Evolutionary conservation across 2,797 vertebrate species (phyloP), one percentile per base, ranked within the genome.

Genomic region (Mallotus villosus): DNA sequence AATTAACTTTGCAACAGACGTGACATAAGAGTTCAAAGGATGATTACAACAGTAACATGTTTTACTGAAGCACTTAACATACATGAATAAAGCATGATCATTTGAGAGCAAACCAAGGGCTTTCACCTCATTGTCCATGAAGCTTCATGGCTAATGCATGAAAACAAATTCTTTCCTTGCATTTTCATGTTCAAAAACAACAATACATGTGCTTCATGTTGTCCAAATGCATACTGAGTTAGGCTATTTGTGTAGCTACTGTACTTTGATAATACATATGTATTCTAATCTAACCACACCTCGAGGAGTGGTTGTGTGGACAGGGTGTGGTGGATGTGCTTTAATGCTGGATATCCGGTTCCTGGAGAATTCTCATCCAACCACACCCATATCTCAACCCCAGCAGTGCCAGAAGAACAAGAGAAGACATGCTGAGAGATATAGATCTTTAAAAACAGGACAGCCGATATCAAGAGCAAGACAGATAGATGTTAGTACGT

Each of bases 281-380:
- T 14, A 46, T 46, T 11, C 9, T 46, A 46, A 55, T 55, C 17
- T n/a, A n/a, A 55, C 51, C 51, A 55, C 51, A 55, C 16, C 51
- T 55, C 5, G 19, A n/a, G 19, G 19, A 17, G 51, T 55, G 16
- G 16, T 55, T 55, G 51, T 55, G 19, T 55, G 72, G 55, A 16
- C n/a, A 32, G 58, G 69, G 27, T 75, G 62, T 68, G 55, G 29
- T 46, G 53, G 58, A 61, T 64, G 46, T 63, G 63, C 57, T 55
- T 81, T 75, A 75, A 55, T 22, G 66, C 58, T 59, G 53, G 27
- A 58, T 73, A 65, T 74, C 73, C 49, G 72, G 57, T 22, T 37
- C 62, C 55, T 70, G 8, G 58, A 71, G 27, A 49, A 25, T 34
- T 74, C 51, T 55, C 16, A 55, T 55, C 51, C 63, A 73, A 67